These are phyloP conservation scores for Rotaria magnacalcarata DNA, from an alignment of 2,888 invertebrate species.

Conservation along the genomic window DNA sequence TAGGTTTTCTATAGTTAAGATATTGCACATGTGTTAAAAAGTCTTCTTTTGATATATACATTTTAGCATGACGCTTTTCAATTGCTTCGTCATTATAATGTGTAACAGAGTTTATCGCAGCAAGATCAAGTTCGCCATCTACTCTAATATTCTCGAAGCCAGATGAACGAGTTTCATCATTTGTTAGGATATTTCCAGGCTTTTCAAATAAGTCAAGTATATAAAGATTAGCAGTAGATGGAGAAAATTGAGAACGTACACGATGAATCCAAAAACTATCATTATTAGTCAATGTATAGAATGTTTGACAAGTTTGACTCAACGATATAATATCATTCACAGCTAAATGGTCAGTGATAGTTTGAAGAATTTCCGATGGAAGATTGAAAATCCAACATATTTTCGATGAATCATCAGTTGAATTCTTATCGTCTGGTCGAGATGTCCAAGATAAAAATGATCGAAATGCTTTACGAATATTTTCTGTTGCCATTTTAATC, in stretches of 20 bases:
- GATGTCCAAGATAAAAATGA: neutral
- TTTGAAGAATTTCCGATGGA: neutral
- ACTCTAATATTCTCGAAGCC: neutral
- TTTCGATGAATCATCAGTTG: neutral
- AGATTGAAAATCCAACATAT: neutral
- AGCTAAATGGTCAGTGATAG: neutral
- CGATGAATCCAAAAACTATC: neutral
- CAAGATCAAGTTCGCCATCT: neutral
- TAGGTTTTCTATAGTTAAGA: neutral
- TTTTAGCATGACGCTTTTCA: neutral
- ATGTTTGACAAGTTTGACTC: neutral
- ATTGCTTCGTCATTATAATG: conserved; percentile 19
- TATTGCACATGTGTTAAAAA: neutral
- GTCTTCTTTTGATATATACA: neutral
- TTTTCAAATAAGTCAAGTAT: neutral
- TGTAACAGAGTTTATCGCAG: neutral
- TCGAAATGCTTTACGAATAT: neutral
- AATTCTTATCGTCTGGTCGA: neutral
- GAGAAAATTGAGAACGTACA: neutral
- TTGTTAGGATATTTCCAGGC: neutral
- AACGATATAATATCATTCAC: neutral
- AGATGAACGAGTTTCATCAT: neutral
- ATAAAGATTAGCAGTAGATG: neutral
- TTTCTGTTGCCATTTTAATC: neutral
- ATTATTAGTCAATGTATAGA: neutral